Base-by-base conservation (phyloP, 1,140 invertebrate species). In the Chrysoperla carnea region DNA sequence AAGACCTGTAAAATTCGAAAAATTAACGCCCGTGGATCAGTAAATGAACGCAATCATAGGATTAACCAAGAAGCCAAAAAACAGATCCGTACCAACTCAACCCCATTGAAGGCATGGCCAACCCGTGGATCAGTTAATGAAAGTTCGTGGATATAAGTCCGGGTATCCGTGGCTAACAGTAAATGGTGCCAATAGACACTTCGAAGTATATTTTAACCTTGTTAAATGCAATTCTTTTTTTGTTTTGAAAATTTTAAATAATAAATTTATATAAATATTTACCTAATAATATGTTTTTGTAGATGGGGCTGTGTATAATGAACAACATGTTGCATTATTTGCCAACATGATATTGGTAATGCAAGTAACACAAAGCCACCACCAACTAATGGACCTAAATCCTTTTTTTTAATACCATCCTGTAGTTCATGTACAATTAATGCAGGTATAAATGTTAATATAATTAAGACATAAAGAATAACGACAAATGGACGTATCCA, bases 201-300 rank as follows among this genome's bases (percentile, higher is more conserved):
- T n/a, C n/a, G n/a, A n/a, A n/a, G n/a, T n/a, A n/a, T n/a, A n/a
- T n/a, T n/a, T n/a, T n/a, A n/a, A n/a, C n/a, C n/a, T n/a, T n/a
- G n/a, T n/a, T n/a, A n/a, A n/a, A n/a, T n/a, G n/a, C n/a, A n/a
- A n/a, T n/a, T n/a, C n/a, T n/a, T n/a, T n/a, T n/a, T n/a, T n/a
- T n/a, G n/a, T n/a, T n/a, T n/a, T 40, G 29, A 45, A 23, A 23
- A 23, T 23, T 23, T 23, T 23, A 5, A 23, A 23, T 23, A 23
- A 23, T 23, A 23, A 23, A 23, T 23, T 23, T 23, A 23, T 23
- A 23, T 23, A 23, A 23, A 23, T 23, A 23, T 23, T 61, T 68
- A 88, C 84, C 84, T 78, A 44, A 92, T 92, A 43, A 96, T 91
- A 62, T 92, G 84, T 66, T 91, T 90, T 52, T 97, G 92, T 46